Conservation (phyloP, 2,797 vertebrate genomes). For the Sebastes oblongus region DNA sequence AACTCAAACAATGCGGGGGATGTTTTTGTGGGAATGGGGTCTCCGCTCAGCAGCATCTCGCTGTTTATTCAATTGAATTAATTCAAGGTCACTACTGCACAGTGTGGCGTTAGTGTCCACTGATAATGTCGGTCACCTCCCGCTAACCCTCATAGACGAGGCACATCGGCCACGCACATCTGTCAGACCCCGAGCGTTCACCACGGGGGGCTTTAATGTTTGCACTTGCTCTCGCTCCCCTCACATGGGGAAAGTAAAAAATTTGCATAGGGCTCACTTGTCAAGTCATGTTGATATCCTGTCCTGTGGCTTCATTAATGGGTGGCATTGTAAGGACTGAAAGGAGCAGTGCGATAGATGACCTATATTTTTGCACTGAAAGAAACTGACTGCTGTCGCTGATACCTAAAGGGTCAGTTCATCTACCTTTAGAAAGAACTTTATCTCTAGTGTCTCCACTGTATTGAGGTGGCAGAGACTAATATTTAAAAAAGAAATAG, state of each 20-base stretch:
- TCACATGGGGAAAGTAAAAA: slow-evolving; percentile 22
- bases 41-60: slow-evolving; percentile 8
- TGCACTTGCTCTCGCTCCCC: not conserved
- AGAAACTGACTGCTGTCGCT: not conserved
- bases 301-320: slow-evolving; percentile 11
- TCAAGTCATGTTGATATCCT: slow-evolving; percentile 30
- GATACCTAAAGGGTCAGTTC: not conserved
- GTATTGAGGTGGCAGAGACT: not conserved
- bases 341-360: not conserved
- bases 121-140: not conserved
- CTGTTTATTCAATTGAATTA: not conserved
- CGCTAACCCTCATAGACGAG: not conserved
- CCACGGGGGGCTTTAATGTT: slow-evolving; percentile 1
- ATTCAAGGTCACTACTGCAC: slow-evolving; percentile 29
- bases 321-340: not conserved
- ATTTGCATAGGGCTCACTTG: slow-evolving; percentile 9
- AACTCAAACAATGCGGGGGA: not conserved
- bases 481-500: not conserved
- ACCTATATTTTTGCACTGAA: slow-evolving; percentile 25
- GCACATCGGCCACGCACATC: not conserved
- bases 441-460: not conserved
- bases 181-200: slow-evolving; percentile 2
- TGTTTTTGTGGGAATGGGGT: not conserved
- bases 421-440: not conserved
- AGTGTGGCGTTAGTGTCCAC: slow-evolving; percentile 7